Evolutionary conservation across 2,888 invertebrate genomes (phyloP).

Genomic region (Scaptodrosophila latifasciaeformis): DNA sequence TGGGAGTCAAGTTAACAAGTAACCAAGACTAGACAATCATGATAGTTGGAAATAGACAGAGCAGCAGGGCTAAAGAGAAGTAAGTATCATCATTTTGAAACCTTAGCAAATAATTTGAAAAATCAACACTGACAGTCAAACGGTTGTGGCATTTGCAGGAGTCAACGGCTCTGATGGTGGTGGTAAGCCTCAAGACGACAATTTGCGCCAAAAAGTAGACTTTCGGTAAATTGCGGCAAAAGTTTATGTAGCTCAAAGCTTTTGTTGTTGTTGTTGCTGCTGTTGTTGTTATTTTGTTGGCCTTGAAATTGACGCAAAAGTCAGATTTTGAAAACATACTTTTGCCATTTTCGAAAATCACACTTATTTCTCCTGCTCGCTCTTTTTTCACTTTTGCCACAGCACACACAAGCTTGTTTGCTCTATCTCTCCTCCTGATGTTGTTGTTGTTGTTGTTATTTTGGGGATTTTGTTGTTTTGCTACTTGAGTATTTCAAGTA

Average conservation of each 20-base stretch:
- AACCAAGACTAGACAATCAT: neutral
- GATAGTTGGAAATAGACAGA: neutral
- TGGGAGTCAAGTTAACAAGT: constrained; percentile 2
- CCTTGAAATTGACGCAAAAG: constrained; percentile 55
- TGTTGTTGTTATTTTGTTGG: constrained; percentile 31
- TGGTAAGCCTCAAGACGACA: constrained; percentile 47
- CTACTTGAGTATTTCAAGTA: constrained; percentile 58
- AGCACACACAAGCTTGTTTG: too few species aligned
- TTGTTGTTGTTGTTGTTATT: neutral
- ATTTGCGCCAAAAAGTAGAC: constrained; percentile 42
- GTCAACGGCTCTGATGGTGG: too few species aligned
- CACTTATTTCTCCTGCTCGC: constrained; percentile 42
- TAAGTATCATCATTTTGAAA: constrained; percentile 53
- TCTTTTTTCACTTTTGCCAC: constrained; percentile 23
- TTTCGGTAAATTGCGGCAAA: constrained; percentile 38
- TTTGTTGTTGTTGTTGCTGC: constrained; percentile 1
- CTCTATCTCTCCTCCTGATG: too few species aligned
- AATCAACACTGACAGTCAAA: constrained; percentile 60
- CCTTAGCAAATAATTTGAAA: constrained; percentile 69
- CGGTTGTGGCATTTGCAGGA: constrained; percentile 20
- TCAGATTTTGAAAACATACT: constrained; percentile 67
- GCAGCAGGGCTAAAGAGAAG: constrained; percentile 1
- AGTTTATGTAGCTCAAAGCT: constrained; percentile 37
- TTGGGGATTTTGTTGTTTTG: constrained; percentile 36
- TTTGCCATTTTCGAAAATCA: constrained; percentile 70